Evolutionary conservation across 2,888 invertebrate genomes (phyloP).

Genomic region (Cenopis cana): DNA sequence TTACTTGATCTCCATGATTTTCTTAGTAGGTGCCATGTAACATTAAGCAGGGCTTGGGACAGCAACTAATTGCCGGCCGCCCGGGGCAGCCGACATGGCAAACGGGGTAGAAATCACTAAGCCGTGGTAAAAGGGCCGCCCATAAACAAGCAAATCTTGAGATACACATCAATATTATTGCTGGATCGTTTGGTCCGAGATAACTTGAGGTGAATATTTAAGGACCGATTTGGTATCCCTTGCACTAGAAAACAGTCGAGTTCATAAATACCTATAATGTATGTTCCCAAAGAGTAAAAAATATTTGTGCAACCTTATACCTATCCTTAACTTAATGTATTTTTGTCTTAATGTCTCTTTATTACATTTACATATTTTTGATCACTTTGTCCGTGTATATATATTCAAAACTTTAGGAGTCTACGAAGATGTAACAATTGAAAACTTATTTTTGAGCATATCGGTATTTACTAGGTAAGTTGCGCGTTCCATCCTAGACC

Average conservation of each 20-base stretch:
- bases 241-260: not conserved
- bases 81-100: constrained; percentile 45
- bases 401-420: too few species aligned
- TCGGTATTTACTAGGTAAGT: too few species aligned
- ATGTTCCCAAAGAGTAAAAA: too few species aligned
- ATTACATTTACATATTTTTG: too few species aligned
- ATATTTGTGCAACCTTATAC: too few species aligned
- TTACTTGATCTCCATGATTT: constrained; percentile 34
- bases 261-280: too few species aligned
- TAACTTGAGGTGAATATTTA: constrained; percentile 5
- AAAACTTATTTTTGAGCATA: too few species aligned
- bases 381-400: too few species aligned
- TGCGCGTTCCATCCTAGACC: too few species aligned
- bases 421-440: too few species aligned
- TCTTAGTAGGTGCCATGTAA: constrained; percentile 33
- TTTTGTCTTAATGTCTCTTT: too few species aligned
- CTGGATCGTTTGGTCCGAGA: constrained; percentile 33
- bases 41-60: constrained; percentile 20
- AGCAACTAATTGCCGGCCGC: constrained; percentile 48
- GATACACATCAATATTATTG: constrained; percentile 45
- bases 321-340: too few species aligned
- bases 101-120: constrained; percentile 51
- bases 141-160: constrained; percentile 47
- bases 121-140: constrained; percentile 51
- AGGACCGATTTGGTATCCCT: not conserved